phyloP scores from a whole-genome alignment of 2,797 vertebrate genomes.

The Poeciliopsis turneri region DNA sequence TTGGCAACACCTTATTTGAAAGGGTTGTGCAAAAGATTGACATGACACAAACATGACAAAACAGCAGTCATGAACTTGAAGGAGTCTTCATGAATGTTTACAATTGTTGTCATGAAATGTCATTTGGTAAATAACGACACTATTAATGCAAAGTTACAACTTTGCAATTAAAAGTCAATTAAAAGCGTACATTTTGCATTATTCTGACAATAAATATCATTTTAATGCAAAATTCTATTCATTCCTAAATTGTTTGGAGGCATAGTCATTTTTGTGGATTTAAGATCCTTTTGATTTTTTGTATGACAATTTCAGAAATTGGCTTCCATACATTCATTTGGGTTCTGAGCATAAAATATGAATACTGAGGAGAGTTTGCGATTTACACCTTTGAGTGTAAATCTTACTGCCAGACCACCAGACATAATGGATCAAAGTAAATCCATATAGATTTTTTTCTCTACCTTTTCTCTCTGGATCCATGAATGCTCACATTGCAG shows the following conservation, averaged over 20 bases:
- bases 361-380: background rate
- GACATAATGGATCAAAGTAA: background rate
- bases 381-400: background rate
- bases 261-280: background rate
- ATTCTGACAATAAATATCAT: no score
- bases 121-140: no score
- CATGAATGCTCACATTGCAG: constrained; percentile 8
- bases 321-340: background rate
- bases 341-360: background rate
- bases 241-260: background rate
- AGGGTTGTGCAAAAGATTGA: no score
- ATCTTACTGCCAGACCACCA: background rate
- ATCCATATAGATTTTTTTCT: background rate
- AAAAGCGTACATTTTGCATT: no score
- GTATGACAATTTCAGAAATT: background rate
- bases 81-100: no score
- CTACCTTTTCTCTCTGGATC: background rate
- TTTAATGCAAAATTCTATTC: no score
- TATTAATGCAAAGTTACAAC: no score
- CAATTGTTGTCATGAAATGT: no score
- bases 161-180: no score
- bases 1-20: no score
- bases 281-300: background rate
- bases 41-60: no score
- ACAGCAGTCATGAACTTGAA: no score